Conservation (phyloP, 1,140 invertebrate species). For the Hermatobates lingyangjiaoensis region DNA sequence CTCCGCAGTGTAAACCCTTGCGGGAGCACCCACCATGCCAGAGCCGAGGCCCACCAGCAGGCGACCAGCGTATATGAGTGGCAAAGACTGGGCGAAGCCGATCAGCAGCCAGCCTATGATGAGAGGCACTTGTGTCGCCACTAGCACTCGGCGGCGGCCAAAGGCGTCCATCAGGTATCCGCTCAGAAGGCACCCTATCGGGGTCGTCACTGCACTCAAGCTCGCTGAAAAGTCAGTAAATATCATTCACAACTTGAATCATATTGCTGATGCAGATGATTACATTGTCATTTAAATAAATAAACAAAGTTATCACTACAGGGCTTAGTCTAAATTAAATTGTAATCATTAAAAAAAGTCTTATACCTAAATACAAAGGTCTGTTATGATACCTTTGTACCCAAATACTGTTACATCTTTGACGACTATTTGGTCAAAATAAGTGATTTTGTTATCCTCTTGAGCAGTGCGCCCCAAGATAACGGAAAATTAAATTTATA, state of each 20-base stretch:
- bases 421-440: no score
- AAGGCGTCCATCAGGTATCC: constrained; percentile 49
- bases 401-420: no score
- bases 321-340: not conserved
- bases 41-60: constrained; percentile 42
- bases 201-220: constrained; percentile 46
- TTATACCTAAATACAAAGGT: no score
- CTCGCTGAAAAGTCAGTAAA: constrained; percentile 32
- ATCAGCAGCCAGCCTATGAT: constrained; percentile 48
- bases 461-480: no score
- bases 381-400: no score
- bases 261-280: no score
- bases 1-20: constrained; percentile 44
- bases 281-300: no score
- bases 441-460: no score
- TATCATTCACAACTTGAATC: not conserved
- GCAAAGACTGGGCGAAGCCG: constrained; percentile 31
- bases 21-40: constrained; percentile 47
- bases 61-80: constrained; percentile 38
- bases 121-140: constrained; percentile 44
- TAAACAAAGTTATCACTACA: not conserved
- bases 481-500: no score
- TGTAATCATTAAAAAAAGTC: no score
- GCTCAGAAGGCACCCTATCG: constrained; percentile 45
- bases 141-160: constrained; percentile 40